A percentile compares a stretch with the other conserved stretches of the same genome.
Evolutionary conservation across 2,113 vertebrate genomes (phyloP).

Genomic region (Crotalus helleri): DNA sequence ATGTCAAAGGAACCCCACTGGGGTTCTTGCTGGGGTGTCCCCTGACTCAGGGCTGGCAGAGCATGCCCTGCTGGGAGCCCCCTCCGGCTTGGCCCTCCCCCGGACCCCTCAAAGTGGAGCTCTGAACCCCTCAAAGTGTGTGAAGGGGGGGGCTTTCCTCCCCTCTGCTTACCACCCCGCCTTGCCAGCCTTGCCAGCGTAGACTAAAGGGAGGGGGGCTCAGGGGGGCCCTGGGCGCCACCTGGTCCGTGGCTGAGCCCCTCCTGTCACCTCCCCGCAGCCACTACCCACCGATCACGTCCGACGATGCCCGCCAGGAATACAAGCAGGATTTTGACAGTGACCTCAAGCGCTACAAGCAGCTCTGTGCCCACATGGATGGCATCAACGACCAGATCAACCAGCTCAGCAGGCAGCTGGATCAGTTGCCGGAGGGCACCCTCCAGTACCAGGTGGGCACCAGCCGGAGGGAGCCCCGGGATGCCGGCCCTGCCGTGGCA

Average conservation of each 20-base stretch:
- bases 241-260: background rate
- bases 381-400: constrained; percentile 75
- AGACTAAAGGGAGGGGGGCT: background rate
- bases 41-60: background rate
- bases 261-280: constrained; percentile 37
- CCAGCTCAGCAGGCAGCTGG: constrained; percentile 75
- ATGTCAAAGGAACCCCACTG: background rate
- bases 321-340: constrained; percentile 80
- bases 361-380: constrained; percentile 78
- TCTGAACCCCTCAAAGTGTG: too few relatives aligned
- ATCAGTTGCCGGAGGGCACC: constrained; percentile 68
- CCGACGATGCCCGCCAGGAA: constrained; percentile 67
- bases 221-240: background rate
- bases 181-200: background rate
- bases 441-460: constrained; percentile 74
- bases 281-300: constrained; percentile 74
- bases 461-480: background rate
- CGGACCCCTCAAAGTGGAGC: background rate
- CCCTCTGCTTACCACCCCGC: background rate
- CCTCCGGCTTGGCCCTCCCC: background rate
- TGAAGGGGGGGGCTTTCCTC: background rate
- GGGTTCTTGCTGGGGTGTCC: background rate
- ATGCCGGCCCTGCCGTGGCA: accelerated
- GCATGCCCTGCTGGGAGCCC: background rate
- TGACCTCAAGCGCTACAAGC: constrained; percentile 73